Evolutionary conservation across 2,113 vertebrate species (phyloP).

Genomic region (Alosa alosa): DNA sequence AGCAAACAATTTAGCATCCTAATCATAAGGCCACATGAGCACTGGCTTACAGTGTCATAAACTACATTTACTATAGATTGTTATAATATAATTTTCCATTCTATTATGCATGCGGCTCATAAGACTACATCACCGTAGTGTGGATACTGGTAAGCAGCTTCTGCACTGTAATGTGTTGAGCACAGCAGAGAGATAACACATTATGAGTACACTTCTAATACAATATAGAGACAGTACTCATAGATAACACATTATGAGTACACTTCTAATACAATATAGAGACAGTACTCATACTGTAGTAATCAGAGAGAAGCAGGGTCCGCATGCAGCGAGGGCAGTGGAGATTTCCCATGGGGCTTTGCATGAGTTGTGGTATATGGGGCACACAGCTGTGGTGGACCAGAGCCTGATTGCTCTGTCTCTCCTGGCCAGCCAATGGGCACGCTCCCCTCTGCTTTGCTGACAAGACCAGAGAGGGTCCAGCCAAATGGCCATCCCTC

Average conservation of each 20-base stretch:
- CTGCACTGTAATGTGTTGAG: not conserved
- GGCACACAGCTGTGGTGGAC: not conserved
- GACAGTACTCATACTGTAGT: not conserved
- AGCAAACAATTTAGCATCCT: not conserved
- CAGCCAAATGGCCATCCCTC: not conserved
- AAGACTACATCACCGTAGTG: not conserved
- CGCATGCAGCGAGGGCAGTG: not conserved
- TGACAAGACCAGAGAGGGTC: not conserved
- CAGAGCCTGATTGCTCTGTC: slow-evolving; percentile 1
- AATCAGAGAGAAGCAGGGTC: not conserved
- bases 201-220: not conserved
- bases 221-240: not conserved
- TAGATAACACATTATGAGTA: not conserved
- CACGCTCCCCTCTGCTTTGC: not conserved
- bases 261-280: not conserved
- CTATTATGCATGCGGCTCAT: not conserved
- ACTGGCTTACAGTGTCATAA: not conserved
- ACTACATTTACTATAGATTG: not conserved
- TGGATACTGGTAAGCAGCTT: not conserved
- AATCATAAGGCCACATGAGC: not conserved
- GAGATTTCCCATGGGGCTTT: slow-evolving; percentile 5
- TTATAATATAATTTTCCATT: not conserved
- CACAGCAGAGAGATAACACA: not conserved
- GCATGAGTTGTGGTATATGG: not conserved
- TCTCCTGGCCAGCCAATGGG: not conserved